Evolutionary conservation across 2,797 vertebrate species (phyloP), one percentile per base, ranked within the genome.

Genomic region (Sciaenops ocellatus): DNA sequence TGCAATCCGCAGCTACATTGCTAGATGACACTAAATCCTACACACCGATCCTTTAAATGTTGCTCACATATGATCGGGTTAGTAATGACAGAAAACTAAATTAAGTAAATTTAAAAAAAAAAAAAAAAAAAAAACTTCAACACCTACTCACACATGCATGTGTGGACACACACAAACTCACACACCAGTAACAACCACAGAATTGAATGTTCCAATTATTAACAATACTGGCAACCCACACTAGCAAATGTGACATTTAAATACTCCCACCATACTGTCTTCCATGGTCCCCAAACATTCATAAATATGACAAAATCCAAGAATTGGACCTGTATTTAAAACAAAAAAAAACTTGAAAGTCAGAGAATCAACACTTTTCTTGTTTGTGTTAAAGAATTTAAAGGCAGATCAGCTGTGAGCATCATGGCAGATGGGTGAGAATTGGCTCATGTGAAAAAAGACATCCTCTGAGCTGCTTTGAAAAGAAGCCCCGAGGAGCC

Each of bases 201-300:
- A 73, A 80, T 44, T n/a, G 12, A 83, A 61, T 73, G 66, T 78
- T 85, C 75, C 69, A 86, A 78, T 84, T 86, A 84, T 80, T 74
- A 69, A 82, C 67, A 88, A 83, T 74, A 64, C 81, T 72, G 57
- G 60, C 81, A 73, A 73, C 86, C 85, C 77, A 89, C 86, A 85
- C 71, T 55, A 78, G 86, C 26, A 75, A 71, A 88, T 79, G 28
- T 91, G 86, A 85, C 86, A 92, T 90, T 89, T 87, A 78, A 80
- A 84, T 78, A 87, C 86, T 81, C 88, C 86, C 84, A 90, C 84
- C 20, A 68, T 59, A 77, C 61, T 76, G 47, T 82, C 66, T 72
- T 86, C 60, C 61, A 59, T 12, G 10, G 44, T 80, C 66, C 51
- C 51, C 47, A 66, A 78, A 79, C 79, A 80, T 81, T 85, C 38